These are phyloP conservation scores for Mormyrops boulengeri DNA, from an alignment of 2,797 vertebrate species.

Conservation along the genomic window DNA sequence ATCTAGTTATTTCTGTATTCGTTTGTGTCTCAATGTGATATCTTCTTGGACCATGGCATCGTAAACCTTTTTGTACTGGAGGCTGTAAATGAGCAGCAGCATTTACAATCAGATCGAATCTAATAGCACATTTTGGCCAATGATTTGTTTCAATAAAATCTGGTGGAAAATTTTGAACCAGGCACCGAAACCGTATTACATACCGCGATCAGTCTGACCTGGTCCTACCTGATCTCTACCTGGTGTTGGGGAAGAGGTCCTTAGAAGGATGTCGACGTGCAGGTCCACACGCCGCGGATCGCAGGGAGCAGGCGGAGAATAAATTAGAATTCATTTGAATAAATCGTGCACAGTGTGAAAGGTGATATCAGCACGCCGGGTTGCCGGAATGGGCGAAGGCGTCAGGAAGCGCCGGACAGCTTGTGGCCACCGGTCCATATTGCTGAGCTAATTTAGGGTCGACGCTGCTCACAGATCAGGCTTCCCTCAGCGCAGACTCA, in stretches of 20 bases:
- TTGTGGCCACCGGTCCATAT: not conserved
- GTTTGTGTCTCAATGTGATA: not conserved
- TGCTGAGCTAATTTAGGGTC: conserved; percentile 1
- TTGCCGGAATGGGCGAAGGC: not conserved
- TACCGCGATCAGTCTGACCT: not conserved
- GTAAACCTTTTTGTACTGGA: not conserved
- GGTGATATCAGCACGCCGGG: not conserved
- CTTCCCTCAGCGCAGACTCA: not conserved
- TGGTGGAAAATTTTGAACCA: not conserved
- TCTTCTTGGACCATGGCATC: not conserved
- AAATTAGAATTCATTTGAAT: conserved; percentile 19
- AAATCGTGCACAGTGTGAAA: conserved; percentile 13
- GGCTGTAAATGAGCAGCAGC: not conserved
- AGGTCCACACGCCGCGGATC: not conserved
- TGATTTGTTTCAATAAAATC: not conserved
- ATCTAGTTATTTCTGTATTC: not conserved
- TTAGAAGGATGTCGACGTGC: not conserved
- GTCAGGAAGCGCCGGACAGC: not conserved
- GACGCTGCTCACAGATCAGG: not conserved
- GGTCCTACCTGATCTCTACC: not conserved
- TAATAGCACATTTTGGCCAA: not conserved
- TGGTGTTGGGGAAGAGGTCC: not conserved
- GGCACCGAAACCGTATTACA: not conserved
- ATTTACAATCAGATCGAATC: not conserved
- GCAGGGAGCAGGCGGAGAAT: not conserved